Percentiles rank a stretch among this genome's conserved stretches.
phyloP scores from a whole-genome alignment of 2,888 invertebrate species.

The Entomobrya proxima region DNA sequence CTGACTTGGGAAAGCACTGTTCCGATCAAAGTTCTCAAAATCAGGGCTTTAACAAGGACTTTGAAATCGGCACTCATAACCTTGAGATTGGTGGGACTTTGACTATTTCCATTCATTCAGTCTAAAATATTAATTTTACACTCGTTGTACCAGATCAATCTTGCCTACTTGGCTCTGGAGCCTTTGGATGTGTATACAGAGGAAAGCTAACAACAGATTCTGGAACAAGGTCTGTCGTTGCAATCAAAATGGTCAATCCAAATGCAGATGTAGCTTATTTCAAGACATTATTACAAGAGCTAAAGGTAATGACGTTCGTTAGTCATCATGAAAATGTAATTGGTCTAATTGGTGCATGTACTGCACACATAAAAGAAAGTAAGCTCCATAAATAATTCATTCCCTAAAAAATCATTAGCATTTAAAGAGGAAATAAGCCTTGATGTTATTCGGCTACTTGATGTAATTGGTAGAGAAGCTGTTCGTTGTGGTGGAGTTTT shows the following conservation, averaged over 20 bases:
- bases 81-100: constrained; percentile 70
- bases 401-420: too few species aligned
- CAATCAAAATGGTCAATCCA: constrained; percentile 63
- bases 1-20: constrained; percentile 11
- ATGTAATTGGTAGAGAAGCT: constrained; percentile 57
- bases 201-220: constrained; percentile 32
- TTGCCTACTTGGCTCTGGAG: constrained; percentile 54
- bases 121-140: neutral
- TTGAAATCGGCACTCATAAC: constrained; percentile 58
- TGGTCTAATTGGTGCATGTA: constrained; percentile 64
- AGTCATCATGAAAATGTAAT: constrained; percentile 66
- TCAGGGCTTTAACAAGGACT: constrained; percentile 65
- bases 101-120: neutral
- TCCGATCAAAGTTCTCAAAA: constrained; percentile 10
- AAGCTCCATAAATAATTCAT: too few species aligned
- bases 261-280: constrained; percentile 62
- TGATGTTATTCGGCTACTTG: too few species aligned
- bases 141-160: constrained; percentile 39
- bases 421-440: too few species aligned
- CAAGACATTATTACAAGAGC: constrained; percentile 59
- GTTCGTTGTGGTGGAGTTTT: constrained; percentile 71
- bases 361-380: constrained; percentile 51
- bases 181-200: constrained; percentile 62
- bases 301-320: constrained; percentile 70
- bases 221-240: constrained; percentile 48